These are phyloP conservation scores for Teleiodes luculella DNA, from an alignment of 2,888 invertebrate species.

Conservation along the genomic window DNA sequence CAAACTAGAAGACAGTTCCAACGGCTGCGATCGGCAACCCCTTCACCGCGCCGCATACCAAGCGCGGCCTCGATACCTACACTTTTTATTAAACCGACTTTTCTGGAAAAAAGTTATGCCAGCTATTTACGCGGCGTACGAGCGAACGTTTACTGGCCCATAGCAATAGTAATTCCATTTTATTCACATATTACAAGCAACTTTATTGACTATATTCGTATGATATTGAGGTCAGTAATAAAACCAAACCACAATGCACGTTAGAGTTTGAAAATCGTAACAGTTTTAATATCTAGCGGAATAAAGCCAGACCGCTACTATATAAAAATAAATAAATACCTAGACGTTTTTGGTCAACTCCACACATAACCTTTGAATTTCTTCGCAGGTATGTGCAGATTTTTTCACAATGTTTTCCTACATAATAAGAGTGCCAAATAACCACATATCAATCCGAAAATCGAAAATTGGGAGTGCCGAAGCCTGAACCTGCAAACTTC, in stretches of 20 bases:
- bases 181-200: constrained; percentile 15
- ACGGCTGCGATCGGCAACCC: background rate
- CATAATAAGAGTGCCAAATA: too few species aligned
- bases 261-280: constrained; percentile 5
- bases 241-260: constrained; percentile 4
- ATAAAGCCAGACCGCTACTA: background rate
- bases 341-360: too few species aligned
- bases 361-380: too few species aligned
- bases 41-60: constrained; percentile 3
- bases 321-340: constrained; percentile 1
- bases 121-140: constrained; percentile 7
- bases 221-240: constrained; percentile 1
- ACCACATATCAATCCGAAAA: too few species aligned
- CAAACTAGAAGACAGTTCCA: background rate
- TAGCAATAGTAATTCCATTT: constrained; percentile 14
- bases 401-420: too few species aligned
- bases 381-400: too few species aligned
- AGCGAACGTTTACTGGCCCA: constrained; percentile 4
- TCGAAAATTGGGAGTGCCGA: too few species aligned
- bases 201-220: constrained; percentile 9
- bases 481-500: too few species aligned
- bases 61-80: background rate
- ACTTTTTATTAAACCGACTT: constrained; percentile 1
- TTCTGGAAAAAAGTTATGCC: constrained; percentile 8
- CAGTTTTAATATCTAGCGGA: background rate